Base-by-base conservation (phyloP, 2,797 vertebrate species). In the Pipistrellus nathusii region DNA sequence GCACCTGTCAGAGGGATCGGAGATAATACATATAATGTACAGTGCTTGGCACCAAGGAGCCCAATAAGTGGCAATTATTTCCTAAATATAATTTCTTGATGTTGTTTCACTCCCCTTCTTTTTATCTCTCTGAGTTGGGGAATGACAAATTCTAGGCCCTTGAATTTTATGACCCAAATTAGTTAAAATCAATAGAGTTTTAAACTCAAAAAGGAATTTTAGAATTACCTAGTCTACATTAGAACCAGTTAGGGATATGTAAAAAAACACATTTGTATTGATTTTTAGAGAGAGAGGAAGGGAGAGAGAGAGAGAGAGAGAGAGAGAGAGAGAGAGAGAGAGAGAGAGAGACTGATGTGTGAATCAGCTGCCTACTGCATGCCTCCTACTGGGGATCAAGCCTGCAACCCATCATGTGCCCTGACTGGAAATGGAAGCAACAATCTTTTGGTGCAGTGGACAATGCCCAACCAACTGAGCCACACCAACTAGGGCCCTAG, bases 161-260 rank as follows among this genome's bases (percentile, higher is more conserved):
- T 82, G 30, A 68, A 84, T 91, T 76, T 94, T 72, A 32, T 51
- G 41, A 84, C 57, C 53, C n/a, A 82, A 72, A 78, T 93, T 46
- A 91, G 66, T 93, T 85, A 69, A 93, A 81, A 76, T 18, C 51
- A 44, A 51, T 15, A 85, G 80, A 89, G 35, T 84, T 96, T 89
- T 82, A 92, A 85, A 80, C 20, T 41, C 30, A 84, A 59, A 68
- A 66, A 44, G 23, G 51, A 73, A 68, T 57, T 85, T 91, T 85
- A 69, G 41, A 82, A 94, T 81, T 20, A 80, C 44, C 48, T 73
- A n/a, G 20, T 68, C 81, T 89, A 27, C 11, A 23, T 64, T 64
- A 82, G 92, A 86, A 81, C 17, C 6, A 75, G 15, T 21, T 25
- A 21, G 12, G 53, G 25, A 0, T 62, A 12, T 27, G 27, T 62